A percentile compares a stretch with the other conserved stretches of the same genome.
Conservation (phyloP, 2,113 vertebrate genomes). For the Oncorhynchus masou region DNA sequence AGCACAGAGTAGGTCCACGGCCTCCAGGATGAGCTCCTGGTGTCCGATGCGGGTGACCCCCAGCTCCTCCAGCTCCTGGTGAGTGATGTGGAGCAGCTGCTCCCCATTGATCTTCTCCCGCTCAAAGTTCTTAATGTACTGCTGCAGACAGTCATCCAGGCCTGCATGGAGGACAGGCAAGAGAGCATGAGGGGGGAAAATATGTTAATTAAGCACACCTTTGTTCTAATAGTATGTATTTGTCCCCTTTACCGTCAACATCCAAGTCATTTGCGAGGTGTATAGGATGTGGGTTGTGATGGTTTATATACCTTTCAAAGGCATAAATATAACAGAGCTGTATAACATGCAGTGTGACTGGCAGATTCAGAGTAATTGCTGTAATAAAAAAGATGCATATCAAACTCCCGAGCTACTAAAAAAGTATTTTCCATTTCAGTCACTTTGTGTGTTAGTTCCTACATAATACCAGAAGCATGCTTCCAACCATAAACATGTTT, state of each 20-base stretch:
- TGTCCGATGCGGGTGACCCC: conserved; percentile 68
- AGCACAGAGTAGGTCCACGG: conserved; percentile 50
- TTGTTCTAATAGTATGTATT: background rate
- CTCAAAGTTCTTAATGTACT: conserved; percentile 69
- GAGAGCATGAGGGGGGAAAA: background rate
- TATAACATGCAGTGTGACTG: background rate
- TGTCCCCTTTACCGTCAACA: background rate
- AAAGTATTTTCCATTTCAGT: background rate
- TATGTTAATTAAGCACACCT: background rate
- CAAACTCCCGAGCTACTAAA: background rate
- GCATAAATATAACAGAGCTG: background rate
- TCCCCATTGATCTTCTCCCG: conserved; percentile 77
- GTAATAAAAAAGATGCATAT: background rate
- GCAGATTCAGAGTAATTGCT: background rate
- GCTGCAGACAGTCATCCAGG: conserved; percentile 46
- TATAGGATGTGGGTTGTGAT: too few relatives aligned
- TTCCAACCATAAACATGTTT: background rate
- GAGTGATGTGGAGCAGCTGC: conserved; percentile 79
- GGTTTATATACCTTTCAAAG: background rate
- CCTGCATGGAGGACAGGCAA: background rate
- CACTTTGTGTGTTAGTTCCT: background rate
- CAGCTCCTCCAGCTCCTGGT: conserved; percentile 78
- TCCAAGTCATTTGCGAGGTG: background rate
- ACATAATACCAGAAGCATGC: background rate
- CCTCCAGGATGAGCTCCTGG: conserved; percentile 56